These are phyloP conservation scores for Poecilia picta DNA, from an alignment of 2,797 vertebrate species.

Conservation along the genomic window DNA sequence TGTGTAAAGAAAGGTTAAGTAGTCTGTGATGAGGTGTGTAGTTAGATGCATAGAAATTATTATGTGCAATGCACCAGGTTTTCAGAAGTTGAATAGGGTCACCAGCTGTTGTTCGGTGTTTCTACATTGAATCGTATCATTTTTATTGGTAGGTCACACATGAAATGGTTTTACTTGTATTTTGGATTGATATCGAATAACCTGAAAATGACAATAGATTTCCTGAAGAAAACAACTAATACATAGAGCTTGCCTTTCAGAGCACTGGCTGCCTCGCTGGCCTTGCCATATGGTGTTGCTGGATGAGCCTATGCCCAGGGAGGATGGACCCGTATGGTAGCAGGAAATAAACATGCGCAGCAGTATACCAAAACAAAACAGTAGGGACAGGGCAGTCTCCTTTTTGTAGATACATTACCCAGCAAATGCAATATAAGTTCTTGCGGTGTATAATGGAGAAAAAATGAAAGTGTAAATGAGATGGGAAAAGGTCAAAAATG, in stretches of 20 bases:
- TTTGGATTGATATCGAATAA: neutral
- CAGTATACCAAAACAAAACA: constrained; percentile 47
- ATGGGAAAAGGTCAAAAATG: constrained; percentile 50
- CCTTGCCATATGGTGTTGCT: constrained; percentile 72
- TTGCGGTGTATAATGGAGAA: constrained; percentile 35
- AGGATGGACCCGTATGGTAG: constrained; percentile 66
- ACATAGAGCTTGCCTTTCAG: constrained; percentile 30
- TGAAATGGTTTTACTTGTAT: neutral
- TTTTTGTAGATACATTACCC: constrained; percentile 22
- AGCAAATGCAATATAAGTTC: constrained; percentile 13
- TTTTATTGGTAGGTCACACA: neutral
- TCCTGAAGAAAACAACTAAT: constrained; percentile 26
- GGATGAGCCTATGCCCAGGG: constrained; percentile 62
- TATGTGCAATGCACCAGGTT: neutral
- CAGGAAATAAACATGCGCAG: constrained; percentile 69
- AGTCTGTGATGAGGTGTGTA: neutral
- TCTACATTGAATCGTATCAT: neutral
- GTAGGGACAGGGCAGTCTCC: constrained; percentile 34
- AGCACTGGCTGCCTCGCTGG: constrained; percentile 51
- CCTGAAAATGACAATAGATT: neutral
- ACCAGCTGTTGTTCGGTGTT: constrained; percentile 20
- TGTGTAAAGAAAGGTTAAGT: neutral
- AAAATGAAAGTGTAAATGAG: constrained; percentile 36
- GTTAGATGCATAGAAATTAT: neutral
- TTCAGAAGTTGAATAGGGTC: constrained; percentile 10